phyloP scores from a whole-genome alignment of 2,888 invertebrate genomes.

The Atrina japonica region DNA sequence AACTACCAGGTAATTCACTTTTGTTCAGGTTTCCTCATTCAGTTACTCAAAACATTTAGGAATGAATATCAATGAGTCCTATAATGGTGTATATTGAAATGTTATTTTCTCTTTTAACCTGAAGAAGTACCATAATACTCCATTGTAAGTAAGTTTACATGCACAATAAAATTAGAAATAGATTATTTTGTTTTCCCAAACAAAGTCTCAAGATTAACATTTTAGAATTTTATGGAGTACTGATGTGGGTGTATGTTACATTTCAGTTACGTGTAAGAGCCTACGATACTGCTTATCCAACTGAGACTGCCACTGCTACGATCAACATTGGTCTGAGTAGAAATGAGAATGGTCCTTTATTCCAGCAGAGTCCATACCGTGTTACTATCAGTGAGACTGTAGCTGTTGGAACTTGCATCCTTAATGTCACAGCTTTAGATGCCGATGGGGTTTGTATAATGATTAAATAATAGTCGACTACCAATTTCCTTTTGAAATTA shows the following conservation, averaged over 20 bases:
- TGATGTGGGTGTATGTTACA: too few species aligned
- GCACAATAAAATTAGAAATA: too few species aligned
- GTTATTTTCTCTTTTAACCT: too few species aligned
- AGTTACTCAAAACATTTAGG: background rate
- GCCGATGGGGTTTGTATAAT: conserved; percentile 55
- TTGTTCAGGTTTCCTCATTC: background rate
- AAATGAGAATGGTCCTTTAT: conserved; percentile 63
- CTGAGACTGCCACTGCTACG: conserved; percentile 63
- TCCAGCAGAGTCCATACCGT: conserved; percentile 38
- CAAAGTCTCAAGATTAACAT: too few species aligned
- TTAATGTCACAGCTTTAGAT: conserved; percentile 62
- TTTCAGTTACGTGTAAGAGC: conserved; percentile 63
- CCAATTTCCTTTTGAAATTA: too few species aligned
- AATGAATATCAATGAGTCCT: too few species aligned
- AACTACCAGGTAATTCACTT: conserved; percentile 52
- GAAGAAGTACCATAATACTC: too few species aligned
- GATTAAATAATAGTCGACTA: too few species aligned
- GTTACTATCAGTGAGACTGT: conserved; percentile 61
- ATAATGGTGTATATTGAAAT: too few species aligned
- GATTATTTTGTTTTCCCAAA: too few species aligned
- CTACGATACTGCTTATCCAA: conserved; percentile 64
- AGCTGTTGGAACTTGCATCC: conserved; percentile 53
- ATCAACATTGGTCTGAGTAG: conserved; percentile 61
- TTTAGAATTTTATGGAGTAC: too few species aligned
- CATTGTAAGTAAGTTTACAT: too few species aligned